Evolutionary conservation across 2,113 vertebrate genomes (phyloP).

Genomic region (Psophia crepitans): DNA sequence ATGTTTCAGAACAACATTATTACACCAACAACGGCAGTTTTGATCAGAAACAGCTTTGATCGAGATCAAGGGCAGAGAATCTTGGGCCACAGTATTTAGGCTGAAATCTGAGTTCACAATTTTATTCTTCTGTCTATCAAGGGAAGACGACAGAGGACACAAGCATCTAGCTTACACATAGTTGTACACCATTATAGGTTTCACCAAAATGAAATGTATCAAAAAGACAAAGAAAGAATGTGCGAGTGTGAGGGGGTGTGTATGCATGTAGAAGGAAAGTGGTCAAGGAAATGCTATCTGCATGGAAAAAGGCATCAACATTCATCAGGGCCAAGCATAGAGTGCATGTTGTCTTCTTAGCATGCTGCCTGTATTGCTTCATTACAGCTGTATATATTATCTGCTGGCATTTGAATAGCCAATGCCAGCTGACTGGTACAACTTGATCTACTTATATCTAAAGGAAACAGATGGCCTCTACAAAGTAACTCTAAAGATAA

Average conservation of each 20-base stretch:
- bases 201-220: neutral
- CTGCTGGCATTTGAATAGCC: neutral
- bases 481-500: neutral
- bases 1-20: neutral
- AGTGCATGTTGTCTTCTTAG: neutral
- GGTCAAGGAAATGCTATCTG: neutral
- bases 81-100: neutral
- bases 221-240: neutral
- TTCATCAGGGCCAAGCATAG: neutral
- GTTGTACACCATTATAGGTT: neutral
- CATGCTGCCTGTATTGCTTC: neutral
- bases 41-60: neutral
- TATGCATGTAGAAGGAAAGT: neutral
- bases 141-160: neutral
- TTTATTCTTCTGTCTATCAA: neutral
- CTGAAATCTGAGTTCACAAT: neutral
- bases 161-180: neutral
- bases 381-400: neutral
- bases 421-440: neutral
- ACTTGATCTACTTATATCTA: neutral
- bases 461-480: neutral
- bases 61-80: neutral
- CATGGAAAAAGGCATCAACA: neutral
- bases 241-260: rapidly evolving
- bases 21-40: neutral